Base-by-base conservation (phyloP, 2,888 invertebrate species). In the Chouioia cunea region DNA sequence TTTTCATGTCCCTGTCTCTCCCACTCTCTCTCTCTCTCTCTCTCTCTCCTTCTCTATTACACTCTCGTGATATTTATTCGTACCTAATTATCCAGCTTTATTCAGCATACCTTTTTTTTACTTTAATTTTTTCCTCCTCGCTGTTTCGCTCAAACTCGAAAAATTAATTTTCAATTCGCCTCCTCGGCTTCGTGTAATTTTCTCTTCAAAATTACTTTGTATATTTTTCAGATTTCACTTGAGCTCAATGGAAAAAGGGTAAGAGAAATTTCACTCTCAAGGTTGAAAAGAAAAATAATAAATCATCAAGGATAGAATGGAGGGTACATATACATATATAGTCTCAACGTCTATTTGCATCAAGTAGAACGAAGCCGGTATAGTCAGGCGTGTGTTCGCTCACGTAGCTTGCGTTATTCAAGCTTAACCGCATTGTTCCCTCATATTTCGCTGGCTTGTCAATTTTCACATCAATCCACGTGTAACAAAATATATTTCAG, bases 301-400 rank as follows among this genome's bases (percentile, higher is more conserved):
- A 36, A 36, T 36, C 36, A 6, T 12, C 36, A 36, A 36, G 4
- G 36, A 36, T 36, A 36, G 12, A 3, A 36, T 10, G 6, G 27
- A 6, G 27, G 27, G 6, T 4, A 27, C 2, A 6, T 27, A 27
- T 27, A 27, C 6, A 27, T 27, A 27, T 14, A 6, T 36, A 18
- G 20, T 12, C 22, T 22, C 14, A 52, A 44, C 44, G 20, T 44
- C 20, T 46, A 36, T 36, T 36, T 36, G 16, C 46, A 20, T 62
- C 56, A 63, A 69, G 69, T 69, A 69, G 69, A 63, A 23, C 23
- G 20, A 46, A 20, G 4, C 52, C 10, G 8, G 4, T 69, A 63
- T 46, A 44, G 63, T 63, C 69, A 36, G 69, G 20, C 47, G 22
- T 1, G 8, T 27, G 6, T 36, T 36, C 36, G 36, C 36, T 3